phyloP scores from a whole-genome alignment of 1,140 invertebrate genomes.

The Parasteatoda tepidariorum region DNA sequence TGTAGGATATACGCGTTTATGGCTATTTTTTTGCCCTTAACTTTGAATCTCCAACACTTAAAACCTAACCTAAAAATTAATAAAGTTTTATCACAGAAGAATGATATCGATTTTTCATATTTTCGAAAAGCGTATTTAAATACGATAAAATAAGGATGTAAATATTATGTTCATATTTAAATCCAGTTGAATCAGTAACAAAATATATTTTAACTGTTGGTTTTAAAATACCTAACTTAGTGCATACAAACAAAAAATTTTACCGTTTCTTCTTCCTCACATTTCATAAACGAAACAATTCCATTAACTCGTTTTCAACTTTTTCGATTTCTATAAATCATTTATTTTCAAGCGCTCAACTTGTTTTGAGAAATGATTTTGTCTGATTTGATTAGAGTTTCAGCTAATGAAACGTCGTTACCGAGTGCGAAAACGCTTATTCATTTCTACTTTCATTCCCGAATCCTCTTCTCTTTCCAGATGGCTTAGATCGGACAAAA shows the following conservation, averaged over 20 bases:
- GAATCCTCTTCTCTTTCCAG: background rate
- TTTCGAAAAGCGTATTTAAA: too few species aligned
- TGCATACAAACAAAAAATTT: background rate
- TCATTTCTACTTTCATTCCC: background rate
- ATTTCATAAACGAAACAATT: background rate
- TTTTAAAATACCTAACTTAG: background rate
- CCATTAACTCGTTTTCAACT: background rate
- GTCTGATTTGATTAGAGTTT: constrained; percentile 19
- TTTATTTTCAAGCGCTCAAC: background rate
- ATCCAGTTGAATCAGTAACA: too few species aligned
- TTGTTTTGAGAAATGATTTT: constrained; percentile 35
- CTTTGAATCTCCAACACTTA: too few species aligned
- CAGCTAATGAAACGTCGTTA: constrained; percentile 43
- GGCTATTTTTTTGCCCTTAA: too few species aligned
- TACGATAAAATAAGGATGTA: too few species aligned
- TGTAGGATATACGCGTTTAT: too few species aligned
- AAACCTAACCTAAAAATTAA: too few species aligned
- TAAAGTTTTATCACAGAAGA: too few species aligned
- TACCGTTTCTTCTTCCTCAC: background rate
- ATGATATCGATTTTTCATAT: too few species aligned
- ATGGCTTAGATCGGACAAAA: constrained; percentile 43
- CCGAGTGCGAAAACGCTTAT: constrained; percentile 43
- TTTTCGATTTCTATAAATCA: background rate
- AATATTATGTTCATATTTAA: too few species aligned
- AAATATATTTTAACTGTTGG: background rate